These are phyloP conservation scores for Dolichoris vasculosae DNA, from an alignment of 1,140 invertebrate genomes.

Conservation along the genomic window DNA sequence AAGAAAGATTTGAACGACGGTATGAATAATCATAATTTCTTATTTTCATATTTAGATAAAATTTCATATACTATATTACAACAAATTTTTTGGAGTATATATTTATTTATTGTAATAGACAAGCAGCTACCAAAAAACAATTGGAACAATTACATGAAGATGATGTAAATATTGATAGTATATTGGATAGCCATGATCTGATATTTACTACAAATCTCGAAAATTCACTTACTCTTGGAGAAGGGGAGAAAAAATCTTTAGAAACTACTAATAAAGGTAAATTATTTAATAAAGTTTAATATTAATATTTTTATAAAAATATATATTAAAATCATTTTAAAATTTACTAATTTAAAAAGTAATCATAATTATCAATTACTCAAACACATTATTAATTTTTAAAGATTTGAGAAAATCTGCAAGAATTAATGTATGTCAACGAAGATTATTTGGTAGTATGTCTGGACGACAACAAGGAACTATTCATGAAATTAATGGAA, in stretches of 20 bases:
- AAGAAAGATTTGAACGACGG: constrained; percentile 79
- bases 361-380: not conserved
- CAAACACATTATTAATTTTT: constrained; percentile 7
- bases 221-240: constrained; percentile 59
- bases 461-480: constrained; percentile 69
- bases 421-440: constrained; percentile 64
- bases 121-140: constrained; percentile 74
- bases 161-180: constrained; percentile 70
- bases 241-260: constrained; percentile 59
- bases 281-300: constrained; percentile 25
- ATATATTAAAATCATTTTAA: not conserved
- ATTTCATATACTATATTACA: not conserved
- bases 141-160: constrained; percentile 74
- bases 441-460: constrained; percentile 76
- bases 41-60: not conserved
- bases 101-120: constrained; percentile 56
- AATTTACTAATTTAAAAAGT: too few relatives aligned
- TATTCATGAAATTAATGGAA: constrained; percentile 69
- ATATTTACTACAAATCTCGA: constrained; percentile 68
- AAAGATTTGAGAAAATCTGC: constrained; percentile 63
- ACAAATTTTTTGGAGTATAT: not conserved
- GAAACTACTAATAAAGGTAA: constrained; percentile 64
- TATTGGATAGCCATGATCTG: constrained; percentile 70
- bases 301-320: not conserved
- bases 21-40: constrained; percentile 37